These are phyloP conservation scores for Silurus glanis DNA, from an alignment of 2,113 vertebrate species.

Conservation along the genomic window DNA sequence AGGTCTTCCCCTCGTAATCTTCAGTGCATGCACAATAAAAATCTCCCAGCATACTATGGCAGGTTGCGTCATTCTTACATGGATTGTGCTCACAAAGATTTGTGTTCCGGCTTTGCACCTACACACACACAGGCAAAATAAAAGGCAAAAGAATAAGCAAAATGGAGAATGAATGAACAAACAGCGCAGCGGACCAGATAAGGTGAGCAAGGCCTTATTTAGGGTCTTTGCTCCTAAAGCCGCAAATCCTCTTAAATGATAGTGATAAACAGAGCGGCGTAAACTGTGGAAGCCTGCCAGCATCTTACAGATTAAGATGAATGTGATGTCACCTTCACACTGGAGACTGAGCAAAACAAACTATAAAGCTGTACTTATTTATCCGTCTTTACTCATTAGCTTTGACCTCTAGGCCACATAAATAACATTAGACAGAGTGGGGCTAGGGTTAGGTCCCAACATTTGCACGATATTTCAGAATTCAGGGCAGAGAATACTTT, in stretches of 20 bases:
- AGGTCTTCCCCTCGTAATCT: constrained; percentile 88
- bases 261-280: constrained; percentile 55
- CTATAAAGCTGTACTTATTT: constrained; percentile 18
- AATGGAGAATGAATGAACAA: not conserved
- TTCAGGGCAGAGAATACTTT: constrained; percentile 18
- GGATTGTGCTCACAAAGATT: constrained; percentile 88
- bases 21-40: constrained; percentile 94
- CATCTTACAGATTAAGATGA: constrained; percentile 52
- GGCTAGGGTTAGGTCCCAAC: not conserved
- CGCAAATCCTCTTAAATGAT: constrained; percentile 48
- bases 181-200: not conserved
- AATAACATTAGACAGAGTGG: not conserved
- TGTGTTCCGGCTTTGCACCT: constrained; percentile 72
- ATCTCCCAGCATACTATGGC: constrained; percentile 85
- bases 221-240: not conserved
- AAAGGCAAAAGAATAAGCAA: not conserved
- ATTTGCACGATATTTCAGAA: constrained; percentile 10
- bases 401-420: constrained; percentile 29
- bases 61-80: constrained; percentile 85
- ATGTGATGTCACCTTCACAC: constrained; percentile 19
- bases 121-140: not conserved
- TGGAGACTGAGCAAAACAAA: constrained; percentile 44
- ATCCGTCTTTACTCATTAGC: constrained; percentile 24
- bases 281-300: constrained; percentile 58
- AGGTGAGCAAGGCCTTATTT: constrained; percentile 52